Conservation (phyloP, 2,113 vertebrate species). For the Rhipidura dahli region DNA sequence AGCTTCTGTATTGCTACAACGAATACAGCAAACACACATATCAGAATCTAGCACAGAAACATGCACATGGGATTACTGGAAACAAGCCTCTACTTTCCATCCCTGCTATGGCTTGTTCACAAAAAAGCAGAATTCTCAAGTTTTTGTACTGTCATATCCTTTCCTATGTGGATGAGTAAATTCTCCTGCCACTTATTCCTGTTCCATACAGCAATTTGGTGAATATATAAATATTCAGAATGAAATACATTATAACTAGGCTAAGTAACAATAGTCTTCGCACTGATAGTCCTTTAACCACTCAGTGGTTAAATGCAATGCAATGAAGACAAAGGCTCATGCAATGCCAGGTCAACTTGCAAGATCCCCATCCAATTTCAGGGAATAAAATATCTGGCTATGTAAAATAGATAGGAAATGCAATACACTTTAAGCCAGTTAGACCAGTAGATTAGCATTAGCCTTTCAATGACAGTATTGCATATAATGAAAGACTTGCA, state of each 20-base stretch:
- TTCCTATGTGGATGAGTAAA: neutral
- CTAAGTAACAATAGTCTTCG: neutral
- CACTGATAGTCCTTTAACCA: neutral
- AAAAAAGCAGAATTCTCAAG: neutral
- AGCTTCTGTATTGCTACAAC: neutral
- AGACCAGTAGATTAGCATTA: neutral
- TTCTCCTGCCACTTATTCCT: neutral
- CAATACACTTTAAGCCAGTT: neutral
- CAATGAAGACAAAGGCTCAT: neutral
- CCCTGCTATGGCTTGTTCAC: neutral
- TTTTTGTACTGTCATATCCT: neutral
- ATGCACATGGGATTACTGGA: neutral
- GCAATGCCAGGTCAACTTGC: neutral
- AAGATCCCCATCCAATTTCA: neutral
- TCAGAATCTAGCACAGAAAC: neutral
- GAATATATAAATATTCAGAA: neutral
- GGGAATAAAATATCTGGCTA: neutral
- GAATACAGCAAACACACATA: neutral
- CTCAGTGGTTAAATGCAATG: too few species aligned
- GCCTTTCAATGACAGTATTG: neutral
- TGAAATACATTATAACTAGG: neutral
- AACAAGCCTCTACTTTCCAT: neutral
- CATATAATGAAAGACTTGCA: neutral
- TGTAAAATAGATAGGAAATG: neutral
- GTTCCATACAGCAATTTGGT: neutral